phyloP scores from a whole-genome alignment of 2,797 vertebrate species.

The Fringilla coelebs region DNA sequence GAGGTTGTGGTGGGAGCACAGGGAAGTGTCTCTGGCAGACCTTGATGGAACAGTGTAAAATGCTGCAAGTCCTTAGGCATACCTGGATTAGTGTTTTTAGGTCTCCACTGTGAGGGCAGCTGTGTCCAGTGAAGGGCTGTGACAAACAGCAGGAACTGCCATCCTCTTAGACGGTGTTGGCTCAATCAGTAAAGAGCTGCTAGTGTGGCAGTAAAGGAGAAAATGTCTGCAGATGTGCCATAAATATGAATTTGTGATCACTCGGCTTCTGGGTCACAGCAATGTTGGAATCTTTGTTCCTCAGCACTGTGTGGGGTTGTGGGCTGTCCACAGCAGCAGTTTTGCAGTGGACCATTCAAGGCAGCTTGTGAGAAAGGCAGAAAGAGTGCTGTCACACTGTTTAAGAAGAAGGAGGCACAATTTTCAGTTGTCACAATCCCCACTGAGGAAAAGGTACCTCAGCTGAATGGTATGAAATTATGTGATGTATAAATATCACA shows the following conservation, averaged over 20 bases:
- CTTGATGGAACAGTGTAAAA: not conserved
- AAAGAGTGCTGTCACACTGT: not conserved
- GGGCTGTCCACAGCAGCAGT: not conserved
- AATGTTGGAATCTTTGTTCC: not conserved
- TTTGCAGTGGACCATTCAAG: not conserved
- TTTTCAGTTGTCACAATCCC: not conserved
- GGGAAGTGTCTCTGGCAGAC: not conserved
- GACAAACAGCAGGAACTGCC: not conserved
- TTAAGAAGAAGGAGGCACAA: not conserved
- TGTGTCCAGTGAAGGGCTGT: not conserved
- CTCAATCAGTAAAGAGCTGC: not conserved
- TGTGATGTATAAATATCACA: not conserved
- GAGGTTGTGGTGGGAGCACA: not conserved
- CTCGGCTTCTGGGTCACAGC: not conserved
- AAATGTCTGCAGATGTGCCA: not conserved
- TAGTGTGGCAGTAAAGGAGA: not conserved
- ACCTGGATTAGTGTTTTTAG: not conserved
- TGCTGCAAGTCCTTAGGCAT: not conserved
- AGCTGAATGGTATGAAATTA: not conserved
- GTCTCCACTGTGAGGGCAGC: not conserved
- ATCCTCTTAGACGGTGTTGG: not conserved
- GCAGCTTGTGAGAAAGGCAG: not conserved
- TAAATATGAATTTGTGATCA: not conserved
- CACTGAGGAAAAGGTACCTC: not conserved
- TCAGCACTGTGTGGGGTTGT: accelerated